phyloP scores from a whole-genome alignment of 2,797 vertebrate genomes.

The Agapornis canus region DNA sequence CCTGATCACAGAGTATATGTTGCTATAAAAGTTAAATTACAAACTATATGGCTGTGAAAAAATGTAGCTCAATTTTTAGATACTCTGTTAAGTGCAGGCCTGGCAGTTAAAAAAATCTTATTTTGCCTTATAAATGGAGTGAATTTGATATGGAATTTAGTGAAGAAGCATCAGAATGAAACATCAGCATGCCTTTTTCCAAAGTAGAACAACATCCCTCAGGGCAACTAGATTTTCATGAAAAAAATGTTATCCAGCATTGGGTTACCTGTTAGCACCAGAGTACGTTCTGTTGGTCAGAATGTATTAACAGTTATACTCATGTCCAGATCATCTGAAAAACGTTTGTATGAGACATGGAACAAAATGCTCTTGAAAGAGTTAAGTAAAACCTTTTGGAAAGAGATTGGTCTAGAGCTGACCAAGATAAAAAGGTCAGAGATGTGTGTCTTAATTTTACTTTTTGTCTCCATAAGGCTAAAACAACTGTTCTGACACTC shows the following conservation, averaged over 20 bases:
- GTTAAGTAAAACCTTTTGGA: not conserved
- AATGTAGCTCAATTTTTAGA: not conserved
- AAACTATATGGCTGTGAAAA: not conserved
- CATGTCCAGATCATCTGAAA: not conserved
- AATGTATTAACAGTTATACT: not conserved
- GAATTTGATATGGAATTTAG: not conserved
- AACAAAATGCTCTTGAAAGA: not conserved
- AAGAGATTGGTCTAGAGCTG: not conserved
- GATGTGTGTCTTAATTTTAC: not conserved
- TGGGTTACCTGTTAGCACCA: not conserved
- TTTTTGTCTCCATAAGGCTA: not conserved
- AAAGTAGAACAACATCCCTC: not conserved
- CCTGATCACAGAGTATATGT: conserved; percentile 18
- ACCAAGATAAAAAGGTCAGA: not conserved
- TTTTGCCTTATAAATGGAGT: not conserved
- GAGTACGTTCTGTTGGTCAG: not conserved
- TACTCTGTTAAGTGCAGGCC: not conserved
- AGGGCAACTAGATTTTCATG: not conserved
- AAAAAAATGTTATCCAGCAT: not conserved
- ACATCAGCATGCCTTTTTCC: not conserved
- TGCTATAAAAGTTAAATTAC: not conserved
- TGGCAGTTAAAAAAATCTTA: not conserved
- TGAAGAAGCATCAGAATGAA: not conserved
- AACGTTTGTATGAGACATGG: not conserved
- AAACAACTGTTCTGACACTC: not conserved